Percentiles rank a stretch among this genome's conserved stretches.
These are phyloP conservation scores for Tetheella fluctuosa DNA, from an alignment of 2,888 invertebrate genomes.

Conservation along the genomic window DNA sequence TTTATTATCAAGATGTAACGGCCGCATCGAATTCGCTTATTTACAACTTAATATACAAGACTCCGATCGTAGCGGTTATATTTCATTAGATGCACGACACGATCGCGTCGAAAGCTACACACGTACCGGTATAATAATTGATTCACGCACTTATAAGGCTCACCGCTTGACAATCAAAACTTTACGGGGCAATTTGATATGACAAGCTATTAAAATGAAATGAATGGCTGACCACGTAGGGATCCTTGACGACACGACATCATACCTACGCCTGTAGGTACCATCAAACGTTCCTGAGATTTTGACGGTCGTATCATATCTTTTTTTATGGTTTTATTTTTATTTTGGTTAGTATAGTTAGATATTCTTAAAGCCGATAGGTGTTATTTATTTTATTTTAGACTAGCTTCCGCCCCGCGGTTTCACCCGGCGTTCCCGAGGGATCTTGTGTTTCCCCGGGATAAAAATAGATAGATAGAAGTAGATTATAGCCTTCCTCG, in stretches of 20 bases:
- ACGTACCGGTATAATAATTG: conserved; percentile 54
- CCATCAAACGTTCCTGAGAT: not conserved
- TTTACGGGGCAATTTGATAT: conserved; percentile 56
- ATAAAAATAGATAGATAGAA: no score
- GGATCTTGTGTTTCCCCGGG: no score
- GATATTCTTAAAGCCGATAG: no score
- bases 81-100: conserved; percentile 55
- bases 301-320: not conserved
- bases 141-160: conserved; percentile 57
- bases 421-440: no score
- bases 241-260: conserved; percentile 30
- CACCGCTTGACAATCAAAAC: conserved; percentile 51
- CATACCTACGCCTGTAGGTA: not conserved
- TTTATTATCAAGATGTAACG: conserved; percentile 33
- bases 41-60: conserved; percentile 54
- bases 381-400: no score
- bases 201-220: conserved; percentile 67
- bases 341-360: not conserved
- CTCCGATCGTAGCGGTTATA: conserved; percentile 48
- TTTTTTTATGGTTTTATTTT: not conserved
- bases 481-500: no score
- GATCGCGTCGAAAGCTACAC: conserved; percentile 45
- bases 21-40: conserved; percentile 38
- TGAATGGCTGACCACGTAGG: conserved; percentile 67
- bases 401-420: no score